phyloP scores from a whole-genome alignment of 1,140 invertebrate genomes.

The Drosophila suzukii region DNA sequence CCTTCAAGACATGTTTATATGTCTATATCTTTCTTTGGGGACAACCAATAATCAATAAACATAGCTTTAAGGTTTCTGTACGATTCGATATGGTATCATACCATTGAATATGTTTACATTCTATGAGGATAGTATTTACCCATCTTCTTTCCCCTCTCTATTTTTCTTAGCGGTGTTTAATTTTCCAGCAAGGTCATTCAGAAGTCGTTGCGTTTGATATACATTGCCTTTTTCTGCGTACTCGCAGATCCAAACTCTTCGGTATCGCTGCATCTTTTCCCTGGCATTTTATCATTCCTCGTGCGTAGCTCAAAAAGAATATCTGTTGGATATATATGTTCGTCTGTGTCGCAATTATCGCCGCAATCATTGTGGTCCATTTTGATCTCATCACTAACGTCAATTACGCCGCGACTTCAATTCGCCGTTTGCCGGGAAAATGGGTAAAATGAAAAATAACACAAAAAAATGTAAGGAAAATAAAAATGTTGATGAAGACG shows the following conservation, averaged over 20 bases:
- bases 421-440: conserved; percentile 42
- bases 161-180: neutral
- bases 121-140: neutral
- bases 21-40: too few relatives aligned
- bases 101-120: neutral
- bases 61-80: too few relatives aligned
- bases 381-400: conserved; percentile 74
- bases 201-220: conserved; percentile 17
- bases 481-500: conserved; percentile 34
- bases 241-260: neutral
- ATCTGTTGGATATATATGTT: conserved; percentile 7
- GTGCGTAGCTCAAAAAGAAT: conserved; percentile 36
- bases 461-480: conserved; percentile 27
- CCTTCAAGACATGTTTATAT: neutral
- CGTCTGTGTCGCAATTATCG: conserved; percentile 74
- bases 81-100: too few relatives aligned
- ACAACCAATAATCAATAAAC: too few relatives aligned
- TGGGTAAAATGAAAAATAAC: conserved; percentile 22
- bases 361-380: conserved; percentile 77
- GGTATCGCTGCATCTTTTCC: conserved; percentile 16
- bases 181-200: conserved; percentile 17
- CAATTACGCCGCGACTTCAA: conserved; percentile 67
- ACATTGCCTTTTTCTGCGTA: conserved; percentile 24
- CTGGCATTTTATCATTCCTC: conserved; percentile 37
- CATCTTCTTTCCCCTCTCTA: neutral